Percentiles rank a stretch among this genome's conserved stretches.
phyloP scores from a whole-genome alignment of 1,140 invertebrate genomes.

The Aphelinus certus region DNA sequence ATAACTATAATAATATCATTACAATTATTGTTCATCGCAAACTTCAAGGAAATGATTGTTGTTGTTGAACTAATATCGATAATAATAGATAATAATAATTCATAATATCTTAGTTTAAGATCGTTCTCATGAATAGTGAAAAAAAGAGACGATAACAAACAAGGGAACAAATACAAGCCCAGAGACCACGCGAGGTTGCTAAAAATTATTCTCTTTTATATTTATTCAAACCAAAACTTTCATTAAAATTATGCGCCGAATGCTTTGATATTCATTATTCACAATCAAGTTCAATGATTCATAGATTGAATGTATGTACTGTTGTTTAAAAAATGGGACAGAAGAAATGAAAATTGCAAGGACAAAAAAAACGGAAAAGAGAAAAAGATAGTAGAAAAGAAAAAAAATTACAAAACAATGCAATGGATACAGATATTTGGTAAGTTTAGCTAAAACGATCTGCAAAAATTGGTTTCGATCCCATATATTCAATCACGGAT shows the following conservation, averaged over 20 bases:
- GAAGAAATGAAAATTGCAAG: neutral
- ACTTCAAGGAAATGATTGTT: slow-evolving; percentile 12
- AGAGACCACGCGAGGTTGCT: slow-evolving; percentile 22
- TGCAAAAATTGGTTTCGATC: no score
- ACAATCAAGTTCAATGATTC: no score
- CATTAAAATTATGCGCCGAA: slow-evolving; percentile 6
- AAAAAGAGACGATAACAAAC: slow-evolving; percentile 34
- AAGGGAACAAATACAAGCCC: slow-evolving; percentile 31
- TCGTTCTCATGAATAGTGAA: slow-evolving; percentile 30
- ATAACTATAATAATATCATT: slow-evolving; percentile 45
- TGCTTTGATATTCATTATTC: neutral
- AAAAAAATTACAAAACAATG: neutral
- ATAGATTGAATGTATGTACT: no score
- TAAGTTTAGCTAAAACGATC: no score
- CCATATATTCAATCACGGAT: no score
- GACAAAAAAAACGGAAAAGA: slow-evolving; percentile 3
- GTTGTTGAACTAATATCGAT: slow-evolving; percentile 3
- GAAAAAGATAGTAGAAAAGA: neutral
- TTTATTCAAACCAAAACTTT: slow-evolving; percentile 5
- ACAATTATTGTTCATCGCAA: slow-evolving; percentile 37
- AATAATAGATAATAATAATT: slow-evolving; percentile 8
- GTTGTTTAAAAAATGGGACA: neutral
- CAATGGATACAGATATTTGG: no score
- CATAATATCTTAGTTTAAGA: slow-evolving; percentile 25
- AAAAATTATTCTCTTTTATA: slow-evolving; percentile 22